A percentile compares a stretch with the other conserved stretches of the same genome.
These are phyloP conservation scores for Callionymus lyra DNA, from an alignment of 2,113 vertebrate species.

Conservation along the genomic window DNA sequence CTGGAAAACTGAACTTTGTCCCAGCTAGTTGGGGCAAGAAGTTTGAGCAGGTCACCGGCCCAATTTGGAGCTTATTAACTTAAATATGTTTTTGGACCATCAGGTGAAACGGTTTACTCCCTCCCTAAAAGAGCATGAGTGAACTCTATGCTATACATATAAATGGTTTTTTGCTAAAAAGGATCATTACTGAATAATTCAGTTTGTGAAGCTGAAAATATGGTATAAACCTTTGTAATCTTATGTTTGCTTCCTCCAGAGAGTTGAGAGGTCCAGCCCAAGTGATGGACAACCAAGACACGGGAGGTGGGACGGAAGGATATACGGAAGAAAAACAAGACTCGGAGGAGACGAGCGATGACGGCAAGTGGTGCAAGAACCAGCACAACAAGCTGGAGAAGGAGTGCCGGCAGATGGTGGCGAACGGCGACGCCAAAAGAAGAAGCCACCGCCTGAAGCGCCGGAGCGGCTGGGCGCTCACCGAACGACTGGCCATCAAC, in stretches of 20 bases:
- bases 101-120: no score
- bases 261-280: background rate
- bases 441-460: constrained; percentile 21
- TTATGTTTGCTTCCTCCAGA: background rate
- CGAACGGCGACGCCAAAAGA: constrained; percentile 9
- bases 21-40: no score
- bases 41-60: no score
- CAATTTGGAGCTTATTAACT: no score
- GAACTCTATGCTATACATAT: no score
- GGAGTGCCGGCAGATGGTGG: constrained; percentile 34
- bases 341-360: constrained; percentile 31
- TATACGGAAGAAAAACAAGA: constrained; percentile 10
- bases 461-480: constrained; percentile 49
- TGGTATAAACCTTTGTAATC: background rate
- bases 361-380: constrained; percentile 53
- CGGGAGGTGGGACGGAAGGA: constrained; percentile 8
- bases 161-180: background rate
- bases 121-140: no score
- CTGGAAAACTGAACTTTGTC: no score
- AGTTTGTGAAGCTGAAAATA: no score
- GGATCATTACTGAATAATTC: background rate
- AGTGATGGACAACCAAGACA: constrained; percentile 54
- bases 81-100: no score
- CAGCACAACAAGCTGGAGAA: constrained; percentile 53
- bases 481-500: constrained; percentile 69